Base-by-base conservation (phyloP, 53 echinoderm and acorn worm genomes). In the Patiria pectinifera region DNA sequence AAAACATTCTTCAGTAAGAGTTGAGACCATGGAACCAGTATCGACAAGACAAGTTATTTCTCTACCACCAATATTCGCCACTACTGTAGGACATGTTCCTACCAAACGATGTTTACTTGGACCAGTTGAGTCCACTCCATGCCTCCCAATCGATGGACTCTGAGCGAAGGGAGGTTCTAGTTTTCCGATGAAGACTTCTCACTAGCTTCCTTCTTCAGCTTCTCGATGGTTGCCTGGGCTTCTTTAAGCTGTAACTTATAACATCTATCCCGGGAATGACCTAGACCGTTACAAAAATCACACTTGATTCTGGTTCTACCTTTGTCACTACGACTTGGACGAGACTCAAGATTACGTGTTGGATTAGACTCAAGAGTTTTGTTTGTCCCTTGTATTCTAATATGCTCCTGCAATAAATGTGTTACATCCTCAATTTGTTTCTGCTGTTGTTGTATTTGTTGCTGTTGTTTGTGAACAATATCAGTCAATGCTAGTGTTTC, bases 11-110 rank as follows among this genome's bases (percentile, higher is more conserved):
- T 86, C 86, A 4, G 86, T 86, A 22, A 86, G 24, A 19, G 82
- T 82, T 7, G 82, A 82, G 11, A 82, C 82, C 82, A 82, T 82
- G 11, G 86, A 86, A 18, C 86, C 75, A 22, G 86, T 86, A 45
- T 86, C 86, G 3, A 86, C 48, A 2, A 74, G 74, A 72, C 75
- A 86, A 18, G 48, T 48, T 6, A 70, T 48, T 48, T 46, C 47
- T 15, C 19, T 48, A 46, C 74, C 86, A 47, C 71, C 75, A 46
- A 86, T 21, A 1, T 86, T 19, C 3, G 24, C 86, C 4, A 16
- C 45, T 19, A 86, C 4, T 48, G 48, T 74, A 22, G 86, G 86
- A 48, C 86, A 86, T 26, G n/a, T 26, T 8, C 48, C 48, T 47
- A 86, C 74, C 26, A 86, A 63, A 7, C 45, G 21, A 86, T 72